These are phyloP conservation scores for Colistium nudipinnis DNA, from an alignment of 2,113 vertebrate species.

Conservation along the genomic window DNA sequence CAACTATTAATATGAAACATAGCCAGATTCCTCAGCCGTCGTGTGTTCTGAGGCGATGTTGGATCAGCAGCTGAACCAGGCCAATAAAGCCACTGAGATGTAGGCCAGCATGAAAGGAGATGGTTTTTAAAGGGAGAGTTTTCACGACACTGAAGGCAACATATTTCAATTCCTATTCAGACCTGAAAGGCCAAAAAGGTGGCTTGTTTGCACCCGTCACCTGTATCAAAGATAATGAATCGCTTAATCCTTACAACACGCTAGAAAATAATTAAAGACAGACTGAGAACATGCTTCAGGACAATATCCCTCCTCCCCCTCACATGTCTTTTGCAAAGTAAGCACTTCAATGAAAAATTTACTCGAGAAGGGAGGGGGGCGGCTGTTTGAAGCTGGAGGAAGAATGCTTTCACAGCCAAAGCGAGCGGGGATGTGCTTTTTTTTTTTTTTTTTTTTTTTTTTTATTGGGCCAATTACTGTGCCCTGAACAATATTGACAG, in stretches of 20 bases:
- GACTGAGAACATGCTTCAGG: slow-evolving; percentile 46
- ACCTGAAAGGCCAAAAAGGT: neutral
- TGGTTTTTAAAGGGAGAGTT: slow-evolving; percentile 16
- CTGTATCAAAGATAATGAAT: slow-evolving; percentile 20
- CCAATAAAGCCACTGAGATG: slow-evolving; percentile 48
- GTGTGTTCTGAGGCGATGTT: slow-evolving; percentile 9
- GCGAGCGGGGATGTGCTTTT: slow-evolving; percentile 34
- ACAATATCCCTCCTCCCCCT: slow-evolving; percentile 31
- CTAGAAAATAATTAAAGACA: slow-evolving; percentile 31
- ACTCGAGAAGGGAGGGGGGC: neutral
- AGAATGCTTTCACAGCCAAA: slow-evolving; percentile 11
- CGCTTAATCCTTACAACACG: slow-evolving; percentile 45
- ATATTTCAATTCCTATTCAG: neutral
- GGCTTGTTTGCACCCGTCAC: slow-evolving; percentile 9
- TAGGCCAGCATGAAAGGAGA: slow-evolving; percentile 46
- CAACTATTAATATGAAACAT: slow-evolving; percentile 53
- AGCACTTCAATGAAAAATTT: slow-evolving; percentile 44
- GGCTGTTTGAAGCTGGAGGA: slow-evolving; percentile 33
- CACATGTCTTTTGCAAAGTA: slow-evolving; percentile 59
- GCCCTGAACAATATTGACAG: slow-evolving; percentile 32
- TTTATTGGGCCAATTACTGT: slow-evolving; percentile 42
- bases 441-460: too few relatives aligned
- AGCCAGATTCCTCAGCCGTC: slow-evolving; percentile 10
- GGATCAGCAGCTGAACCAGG: slow-evolving; percentile 32
- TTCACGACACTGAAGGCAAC: slow-evolving; percentile 11